These are phyloP conservation scores for Anagyrus pseudococci DNA, from an alignment of 2,888 invertebrate genomes.

Conservation along the genomic window DNA sequence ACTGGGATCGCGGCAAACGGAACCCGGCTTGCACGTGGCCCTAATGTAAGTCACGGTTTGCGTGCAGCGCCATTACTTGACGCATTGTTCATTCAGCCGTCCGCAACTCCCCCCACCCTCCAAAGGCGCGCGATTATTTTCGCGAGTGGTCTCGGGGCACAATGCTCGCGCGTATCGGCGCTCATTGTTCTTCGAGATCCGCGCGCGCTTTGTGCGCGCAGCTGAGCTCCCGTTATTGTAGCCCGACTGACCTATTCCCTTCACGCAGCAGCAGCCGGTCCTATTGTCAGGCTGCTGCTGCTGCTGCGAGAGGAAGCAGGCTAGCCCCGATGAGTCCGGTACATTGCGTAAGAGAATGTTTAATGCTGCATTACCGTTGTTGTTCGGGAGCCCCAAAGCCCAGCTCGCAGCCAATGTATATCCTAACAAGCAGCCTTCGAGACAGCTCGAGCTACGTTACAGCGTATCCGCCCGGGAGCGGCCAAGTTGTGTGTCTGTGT, in stretches of 20 bases:
- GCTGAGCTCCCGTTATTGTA: constrained; percentile 4
- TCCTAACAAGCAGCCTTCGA: background rate
- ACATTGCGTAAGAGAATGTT: too few relatives aligned
- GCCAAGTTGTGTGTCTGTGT: background rate
- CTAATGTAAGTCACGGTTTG: background rate
- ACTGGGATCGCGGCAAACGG: too few relatives aligned
- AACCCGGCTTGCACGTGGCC: too few relatives aligned
- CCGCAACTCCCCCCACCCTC: constrained; percentile 23
- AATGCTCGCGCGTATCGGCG: constrained; percentile 25
- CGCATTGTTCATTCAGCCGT: constrained; percentile 36
- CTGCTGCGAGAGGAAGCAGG: background rate
- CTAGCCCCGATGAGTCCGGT: too few relatives aligned
- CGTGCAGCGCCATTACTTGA: constrained; percentile 7
- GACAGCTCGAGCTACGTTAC: too few relatives aligned
- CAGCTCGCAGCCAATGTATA: too few relatives aligned
- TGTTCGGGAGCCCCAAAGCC: too few relatives aligned
- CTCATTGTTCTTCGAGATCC: constrained; percentile 28
- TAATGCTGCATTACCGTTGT: too few relatives aligned
- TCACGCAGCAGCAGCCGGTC: background rate
- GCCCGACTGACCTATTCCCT: constrained; percentile 32
- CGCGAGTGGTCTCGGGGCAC: constrained; percentile 30
- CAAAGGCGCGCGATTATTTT: constrained; percentile 30
- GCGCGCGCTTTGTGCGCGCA: constrained; percentile 29
- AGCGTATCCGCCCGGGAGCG: background rate
- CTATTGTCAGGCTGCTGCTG: constrained; percentile 9